Evolutionary conservation across 2,888 invertebrate species (phyloP).

Genomic region (Papilio demoleus): DNA sequence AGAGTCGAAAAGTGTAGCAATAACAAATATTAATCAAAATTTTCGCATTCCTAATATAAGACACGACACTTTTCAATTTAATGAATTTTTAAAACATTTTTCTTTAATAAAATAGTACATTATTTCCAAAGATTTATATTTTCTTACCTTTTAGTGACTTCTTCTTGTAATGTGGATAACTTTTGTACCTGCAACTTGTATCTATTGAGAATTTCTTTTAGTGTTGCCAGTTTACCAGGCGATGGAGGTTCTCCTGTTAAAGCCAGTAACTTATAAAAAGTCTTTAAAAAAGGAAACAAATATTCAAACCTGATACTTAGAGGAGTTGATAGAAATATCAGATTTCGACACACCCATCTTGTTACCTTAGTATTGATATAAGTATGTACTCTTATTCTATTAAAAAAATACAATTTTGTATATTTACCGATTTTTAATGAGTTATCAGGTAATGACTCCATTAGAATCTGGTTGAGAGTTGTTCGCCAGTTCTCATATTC

Average conservation of each 20-base stretch:
- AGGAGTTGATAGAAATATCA: not conserved
- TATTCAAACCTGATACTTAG: not conserved
- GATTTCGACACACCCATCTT: no score
- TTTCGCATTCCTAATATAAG: no score
- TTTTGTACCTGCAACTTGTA: constrained; percentile 73
- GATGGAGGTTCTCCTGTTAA: constrained; percentile 71
- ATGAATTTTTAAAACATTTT: no score
- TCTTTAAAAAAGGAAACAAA: not conserved
- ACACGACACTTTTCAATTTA: no score
- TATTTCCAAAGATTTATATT: no score
- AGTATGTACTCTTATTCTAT: no score
- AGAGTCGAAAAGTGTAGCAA: no score
- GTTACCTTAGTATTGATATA: no score
- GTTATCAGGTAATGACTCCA: constrained; percentile 68
- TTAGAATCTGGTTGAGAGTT: constrained; percentile 69
- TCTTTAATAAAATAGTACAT: no score
- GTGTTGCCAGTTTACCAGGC: constrained; percentile 70
- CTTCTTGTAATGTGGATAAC: constrained; percentile 67
- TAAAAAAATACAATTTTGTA: no score
- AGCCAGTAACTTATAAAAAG: no score
- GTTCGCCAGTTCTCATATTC: constrained; percentile 73
- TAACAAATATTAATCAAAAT: no score
- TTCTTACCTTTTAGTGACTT: constrained; percentile 70
- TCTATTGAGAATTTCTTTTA: constrained; percentile 71
- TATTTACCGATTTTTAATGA: constrained; percentile 59